phyloP scores from a whole-genome alignment of 2,888 invertebrate genomes.

The Mayetiola destructor region DNA sequence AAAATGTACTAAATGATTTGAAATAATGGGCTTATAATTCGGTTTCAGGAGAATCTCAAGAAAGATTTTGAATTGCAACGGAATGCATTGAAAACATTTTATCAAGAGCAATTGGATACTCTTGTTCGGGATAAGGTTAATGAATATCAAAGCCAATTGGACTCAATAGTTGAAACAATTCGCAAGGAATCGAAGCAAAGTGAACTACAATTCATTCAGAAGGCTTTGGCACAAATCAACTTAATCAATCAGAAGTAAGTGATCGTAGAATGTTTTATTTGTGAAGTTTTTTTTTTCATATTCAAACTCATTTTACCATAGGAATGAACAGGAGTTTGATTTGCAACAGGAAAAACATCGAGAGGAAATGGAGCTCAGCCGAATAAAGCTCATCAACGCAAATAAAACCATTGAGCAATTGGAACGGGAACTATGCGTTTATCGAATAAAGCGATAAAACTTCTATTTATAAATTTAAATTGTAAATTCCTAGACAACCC shows the following conservation, averaged over 20 bases:
- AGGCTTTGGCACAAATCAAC: constrained; percentile 55
- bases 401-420: constrained; percentile 50
- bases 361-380: constrained; percentile 60
- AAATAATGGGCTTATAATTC: no score
- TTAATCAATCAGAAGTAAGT: constrained; percentile 51
- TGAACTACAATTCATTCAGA: constrained; percentile 51
- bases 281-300: constrained; percentile 19
- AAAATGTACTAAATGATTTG: no score
- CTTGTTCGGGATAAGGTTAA: constrained; percentile 60
- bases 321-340: constrained; percentile 59
- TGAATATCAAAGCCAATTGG: constrained; percentile 63
- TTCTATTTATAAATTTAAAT: no score
- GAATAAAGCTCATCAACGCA: constrained; percentile 54
- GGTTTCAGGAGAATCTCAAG: no score
- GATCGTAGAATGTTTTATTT: background rate
- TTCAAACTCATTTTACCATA: constrained; percentile 24
- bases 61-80: constrained; percentile 47
- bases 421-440: constrained; percentile 40
- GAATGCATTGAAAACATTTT: constrained; percentile 53
- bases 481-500: no score
- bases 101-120: constrained; percentile 66
- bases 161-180: constrained; percentile 49
- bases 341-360: constrained; percentile 62
- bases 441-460: constrained; percentile 28
- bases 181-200: constrained; percentile 47